Evolutionary conservation across 1,140 invertebrate genomes (phyloP), one percentile per base, ranked within the genome.

Genomic region (Nasonia longicornis): DNA sequence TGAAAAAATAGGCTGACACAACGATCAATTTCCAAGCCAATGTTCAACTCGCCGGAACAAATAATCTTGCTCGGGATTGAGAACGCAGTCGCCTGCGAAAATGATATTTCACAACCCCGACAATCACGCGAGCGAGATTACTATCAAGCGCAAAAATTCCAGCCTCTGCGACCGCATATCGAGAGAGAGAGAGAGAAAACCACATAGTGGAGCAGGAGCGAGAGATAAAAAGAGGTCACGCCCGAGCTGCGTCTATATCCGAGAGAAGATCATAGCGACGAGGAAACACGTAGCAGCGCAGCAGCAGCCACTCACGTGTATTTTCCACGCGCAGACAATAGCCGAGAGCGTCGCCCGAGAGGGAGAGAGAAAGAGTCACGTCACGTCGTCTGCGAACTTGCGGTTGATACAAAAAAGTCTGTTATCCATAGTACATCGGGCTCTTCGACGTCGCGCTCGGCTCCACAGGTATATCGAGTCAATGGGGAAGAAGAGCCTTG

Each of bases 241-340:
- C 52, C 52, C 52, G 52, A 20, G 16, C 52, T 20, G 52, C 52
- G 20, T 58, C 52, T 20, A 7, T 58, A 58, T 58, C 52, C 6
- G 52, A 58, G 52, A 48, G 20, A 58, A 58, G 52, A 58, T 58
- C 52, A n/a, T 58, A 58, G 52, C 52, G 20, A n/a, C 52, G 20
- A 58, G 20, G 16, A 58, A 58, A 58, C 52, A 58, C 52, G 52
- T 58, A 58, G 52, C 20, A n/a, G 14, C 52, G 52, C 52, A 4
- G 45, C 45, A 20, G 20, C 52, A 58, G 52, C 52, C 52, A 58
- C 52, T 58, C 52, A n/a, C 52, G 20, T 58, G 52, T 58, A 58
- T 58, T 58, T 58, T 58, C 52, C 52, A 58, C 52, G 52, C 52
- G 52, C 52, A 58, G 52, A 58, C 52, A 58, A 58, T 58, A 58